A percentile compares a stretch with the other conserved stretches of the same genome.
Evolutionary conservation across 2,113 vertebrate species (phyloP).

Genomic region (Dermatemys mawii): DNA sequence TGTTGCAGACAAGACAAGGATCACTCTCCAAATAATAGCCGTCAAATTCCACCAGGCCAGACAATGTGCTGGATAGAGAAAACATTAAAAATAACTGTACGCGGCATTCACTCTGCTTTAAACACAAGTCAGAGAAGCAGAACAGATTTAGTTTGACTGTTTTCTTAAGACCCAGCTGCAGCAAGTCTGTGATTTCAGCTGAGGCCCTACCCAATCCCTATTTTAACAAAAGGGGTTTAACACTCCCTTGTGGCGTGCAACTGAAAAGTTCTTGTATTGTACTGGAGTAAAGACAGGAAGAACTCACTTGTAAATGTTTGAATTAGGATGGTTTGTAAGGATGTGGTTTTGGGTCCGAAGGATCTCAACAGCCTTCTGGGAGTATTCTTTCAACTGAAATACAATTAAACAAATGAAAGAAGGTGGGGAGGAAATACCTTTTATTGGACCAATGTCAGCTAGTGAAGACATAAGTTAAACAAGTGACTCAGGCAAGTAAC

Average conservation of each 20-base stretch:
- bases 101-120: neutral
- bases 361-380: conserved; percentile 98
- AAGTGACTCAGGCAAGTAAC: neutral
- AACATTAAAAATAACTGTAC: neutral
- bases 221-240: neutral
- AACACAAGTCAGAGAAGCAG: neutral
- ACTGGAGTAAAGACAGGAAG: neutral
- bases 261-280: neutral
- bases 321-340: conserved; percentile 98
- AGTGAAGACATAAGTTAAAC: neutral
- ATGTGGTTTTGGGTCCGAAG: conserved; percentile 96
- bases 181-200: neutral
- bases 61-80: conserved; percentile 85
- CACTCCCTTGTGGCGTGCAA: fast-evolving
- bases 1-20: conserved; percentile 98
- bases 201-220: neutral
- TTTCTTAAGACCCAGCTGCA: neutral
- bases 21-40: conserved; percentile 98
- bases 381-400: conserved; percentile 94
- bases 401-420: neutral
- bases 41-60: conserved; percentile 97
- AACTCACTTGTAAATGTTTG: conserved; percentile 98
- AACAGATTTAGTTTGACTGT: neutral
- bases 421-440: neutral
- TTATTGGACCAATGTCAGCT: neutral